Conservation (phyloP, 2,888 invertebrate species). For the Congeria kusceri region DNA sequence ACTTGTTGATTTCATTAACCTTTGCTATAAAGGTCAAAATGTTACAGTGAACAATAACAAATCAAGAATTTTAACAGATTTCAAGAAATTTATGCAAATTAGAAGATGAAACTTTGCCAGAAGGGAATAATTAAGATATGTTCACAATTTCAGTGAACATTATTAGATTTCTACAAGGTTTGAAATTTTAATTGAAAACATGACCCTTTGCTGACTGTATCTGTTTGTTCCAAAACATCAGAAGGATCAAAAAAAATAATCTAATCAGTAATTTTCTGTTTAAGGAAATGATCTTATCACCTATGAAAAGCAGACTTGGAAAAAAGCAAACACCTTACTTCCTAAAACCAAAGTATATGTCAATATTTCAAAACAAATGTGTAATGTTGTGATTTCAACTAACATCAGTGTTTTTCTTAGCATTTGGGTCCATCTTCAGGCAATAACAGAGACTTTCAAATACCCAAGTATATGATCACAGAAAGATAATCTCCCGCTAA, state of each 20-base stretch:
- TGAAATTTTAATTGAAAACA: slow-evolving; percentile 1
- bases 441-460: too few relatives aligned
- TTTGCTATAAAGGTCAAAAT: slow-evolving; percentile 29
- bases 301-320: background rate
- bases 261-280: slow-evolving; percentile 6
- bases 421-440: slow-evolving; percentile 1
- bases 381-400: slow-evolving; percentile 25
- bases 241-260: background rate
- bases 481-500: slow-evolving; percentile 25
- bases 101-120: slow-evolving; percentile 1
- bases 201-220: background rate
- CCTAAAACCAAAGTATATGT: slow-evolving; percentile 42
- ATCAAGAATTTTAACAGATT: slow-evolving; percentile 2
- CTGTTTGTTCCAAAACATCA: background rate
- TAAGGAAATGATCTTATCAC: slow-evolving; percentile 23
- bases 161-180: background rate
- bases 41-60: slow-evolving; percentile 12
- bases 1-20: slow-evolving; percentile 58
- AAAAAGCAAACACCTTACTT: slow-evolving; percentile 27
- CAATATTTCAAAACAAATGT: slow-evolving; percentile 31
- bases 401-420: slow-evolving; percentile 30
- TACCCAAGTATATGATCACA: slow-evolving; percentile 27
- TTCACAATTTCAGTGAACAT: background rate
- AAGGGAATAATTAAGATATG: background rate
- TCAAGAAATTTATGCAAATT: slow-evolving; percentile 6